Evolutionary conservation across 2,888 invertebrate genomes (phyloP).

Genomic region (Cantharis rustica): DNA sequence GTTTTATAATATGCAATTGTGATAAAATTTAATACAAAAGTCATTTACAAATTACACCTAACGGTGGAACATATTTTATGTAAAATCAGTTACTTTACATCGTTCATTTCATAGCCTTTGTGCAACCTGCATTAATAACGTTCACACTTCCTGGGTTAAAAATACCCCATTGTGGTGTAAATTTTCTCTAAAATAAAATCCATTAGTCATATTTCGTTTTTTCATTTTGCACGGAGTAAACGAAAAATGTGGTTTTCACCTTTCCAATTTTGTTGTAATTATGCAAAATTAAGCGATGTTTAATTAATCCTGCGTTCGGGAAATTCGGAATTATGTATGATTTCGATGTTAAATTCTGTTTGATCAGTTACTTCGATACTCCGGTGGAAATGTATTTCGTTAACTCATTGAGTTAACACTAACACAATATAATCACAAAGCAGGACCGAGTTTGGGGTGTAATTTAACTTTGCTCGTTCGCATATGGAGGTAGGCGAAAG

Average conservation of each 20-base stretch:
- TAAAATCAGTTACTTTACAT: slow-evolving; percentile 9
- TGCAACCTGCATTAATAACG: slow-evolving; percentile 17
- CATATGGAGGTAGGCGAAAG: background rate
- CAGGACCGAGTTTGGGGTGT: background rate
- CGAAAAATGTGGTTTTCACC: background rate
- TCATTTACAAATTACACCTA: background rate
- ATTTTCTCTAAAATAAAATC: slow-evolving; percentile 15
- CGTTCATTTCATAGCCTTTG: slow-evolving; percentile 11
- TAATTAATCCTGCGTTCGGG: background rate
- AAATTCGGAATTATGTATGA: background rate
- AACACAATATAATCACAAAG: background rate
- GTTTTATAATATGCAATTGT: background rate
- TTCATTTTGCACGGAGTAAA: background rate
- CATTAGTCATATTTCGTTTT: slow-evolving; percentile 8
- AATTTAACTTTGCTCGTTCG: background rate
- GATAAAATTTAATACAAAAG: background rate
- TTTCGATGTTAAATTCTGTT: background rate
- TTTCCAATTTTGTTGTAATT: background rate
- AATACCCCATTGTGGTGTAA: slow-evolving; percentile 19
- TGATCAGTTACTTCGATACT: background rate
- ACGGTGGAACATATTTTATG: slow-evolving; percentile 4
- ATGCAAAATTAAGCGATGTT: background rate
- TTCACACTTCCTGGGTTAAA: slow-evolving; percentile 15
- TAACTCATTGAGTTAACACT: background rate
- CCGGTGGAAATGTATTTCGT: background rate